Base-by-base conservation (phyloP, 2,888 invertebrate genomes). In the Liodrosophila aerea region DNA sequence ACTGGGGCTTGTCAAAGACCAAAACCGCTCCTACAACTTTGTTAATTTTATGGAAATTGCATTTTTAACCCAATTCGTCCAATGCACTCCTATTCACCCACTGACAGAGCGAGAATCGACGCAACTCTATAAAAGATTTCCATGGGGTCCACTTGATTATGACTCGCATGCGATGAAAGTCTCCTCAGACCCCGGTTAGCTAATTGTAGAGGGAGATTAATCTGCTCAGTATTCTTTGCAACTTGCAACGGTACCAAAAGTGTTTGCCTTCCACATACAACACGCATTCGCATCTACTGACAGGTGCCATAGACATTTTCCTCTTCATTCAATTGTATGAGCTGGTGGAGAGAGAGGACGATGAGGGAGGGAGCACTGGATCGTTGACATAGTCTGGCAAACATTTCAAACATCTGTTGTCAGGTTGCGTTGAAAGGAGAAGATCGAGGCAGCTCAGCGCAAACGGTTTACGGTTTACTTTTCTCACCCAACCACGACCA, bases 341-440 rank as follows among this genome's bases (percentile, higher is more conserved):
- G 41, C 45, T 46, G 49, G 12, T 31, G 40, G 29, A 39, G 37
- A 47, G 13, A 33, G 54, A 47, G 36, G 43, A 3, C 4, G 31
- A 15, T 0, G 12, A 15, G 22, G 53, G 22, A 47, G 30, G 47
- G 29, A 37, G 45, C 29, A 31, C 45, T 52, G 54, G 33, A 45
- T 31, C 67, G 64, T 64, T 73, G 80, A 80, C 80, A 83, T 64
- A 78, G 76, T 49, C 56, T 76, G 63, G 56, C 73, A 80, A 78
- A 73, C 76, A 83, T 83, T 72, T 78, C 69, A 80, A 72, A 53
- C 64, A 83, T 76, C 76, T 80, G 78, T 59, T 65, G 73, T 50
- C 73, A 57, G 66, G 51, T 65, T 52, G 64, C 61, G 50, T 58
- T 60, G 67, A 63, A 65, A 65, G 65, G 44, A 51, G 57, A 73